These are phyloP conservation scores for Polypterus bichir DNA, from an alignment of 2,113 vertebrate genomes.

Conservation along the genomic window DNA sequence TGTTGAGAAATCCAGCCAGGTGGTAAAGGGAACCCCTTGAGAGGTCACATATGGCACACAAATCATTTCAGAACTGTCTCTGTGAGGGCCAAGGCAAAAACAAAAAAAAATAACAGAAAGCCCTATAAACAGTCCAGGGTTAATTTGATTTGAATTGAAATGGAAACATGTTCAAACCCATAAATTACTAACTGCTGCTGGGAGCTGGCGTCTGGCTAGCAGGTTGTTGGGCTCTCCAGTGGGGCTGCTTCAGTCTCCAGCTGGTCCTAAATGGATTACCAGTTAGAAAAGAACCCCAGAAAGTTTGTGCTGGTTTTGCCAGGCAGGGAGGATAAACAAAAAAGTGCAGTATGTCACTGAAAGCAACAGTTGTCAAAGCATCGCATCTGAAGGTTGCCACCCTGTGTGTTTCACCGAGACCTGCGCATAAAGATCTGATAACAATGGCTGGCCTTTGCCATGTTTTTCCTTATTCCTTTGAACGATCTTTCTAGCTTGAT, in stretches of 20 bases:
- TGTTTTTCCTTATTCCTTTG: too few species aligned
- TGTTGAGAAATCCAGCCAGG: neutral
- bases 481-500: too few species aligned
- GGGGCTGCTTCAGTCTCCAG: conserved; percentile 21
- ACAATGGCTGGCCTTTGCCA: too few species aligned
- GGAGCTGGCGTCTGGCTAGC: conserved; percentile 25
- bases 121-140: conserved; percentile 33
- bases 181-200: conserved; percentile 35
- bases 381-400: too few species aligned
- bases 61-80: neutral
- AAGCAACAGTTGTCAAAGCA: too few species aligned
- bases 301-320: too few species aligned
- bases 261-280: conserved; percentile 25
- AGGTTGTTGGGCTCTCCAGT: conserved; percentile 20
- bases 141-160: conserved; percentile 46
- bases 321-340: too few species aligned
- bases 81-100: conserved; percentile 11
- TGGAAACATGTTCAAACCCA: conserved; percentile 39
- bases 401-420: too few species aligned
- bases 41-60: conserved; percentile 2
- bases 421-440: too few species aligned
- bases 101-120: too few species aligned
- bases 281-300: conserved; percentile 11
- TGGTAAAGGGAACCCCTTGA: neutral
- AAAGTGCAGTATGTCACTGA: too few species aligned